phyloP scores from a whole-genome alignment of 2,113 vertebrate species.

The Xenopus tropicalis region DNA sequence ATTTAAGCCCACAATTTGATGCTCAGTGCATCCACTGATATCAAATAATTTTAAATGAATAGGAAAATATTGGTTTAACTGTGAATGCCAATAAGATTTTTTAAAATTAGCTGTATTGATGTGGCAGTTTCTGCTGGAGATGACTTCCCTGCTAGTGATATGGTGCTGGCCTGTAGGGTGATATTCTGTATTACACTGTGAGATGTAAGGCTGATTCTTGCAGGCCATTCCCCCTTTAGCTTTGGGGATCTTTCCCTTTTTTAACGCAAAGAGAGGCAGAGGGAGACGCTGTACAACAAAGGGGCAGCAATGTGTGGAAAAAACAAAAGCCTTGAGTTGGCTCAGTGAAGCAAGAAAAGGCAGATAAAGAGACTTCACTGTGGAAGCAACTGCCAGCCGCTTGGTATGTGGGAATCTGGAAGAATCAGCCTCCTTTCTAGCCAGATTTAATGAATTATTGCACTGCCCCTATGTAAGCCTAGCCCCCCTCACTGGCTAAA shows the following conservation, averaged over 20 bases:
- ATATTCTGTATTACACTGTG: neutral
- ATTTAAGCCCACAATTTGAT: too few relatives aligned
- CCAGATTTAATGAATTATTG: conserved; percentile 77
- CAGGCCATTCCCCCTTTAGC: conserved; percentile 54
- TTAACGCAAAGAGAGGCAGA: conserved; percentile 51
- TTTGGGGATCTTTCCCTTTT: conserved; percentile 51
- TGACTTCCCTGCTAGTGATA: neutral
- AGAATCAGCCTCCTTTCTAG: conserved; percentile 67
- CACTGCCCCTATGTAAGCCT: conserved; percentile 49
- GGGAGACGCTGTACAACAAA: conserved; percentile 74
- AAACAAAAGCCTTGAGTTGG: conserved; percentile 81
- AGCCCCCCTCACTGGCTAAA: conserved; percentile 24
- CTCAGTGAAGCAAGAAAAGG: conserved; percentile 89
- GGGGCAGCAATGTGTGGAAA: conserved; percentile 86
- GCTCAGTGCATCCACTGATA: too few relatives aligned
- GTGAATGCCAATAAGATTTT: too few relatives aligned
- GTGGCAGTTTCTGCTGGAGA: too few relatives aligned
- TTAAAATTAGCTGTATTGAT: too few relatives aligned
- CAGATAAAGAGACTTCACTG: conserved; percentile 88
- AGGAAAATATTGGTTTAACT: too few relatives aligned
- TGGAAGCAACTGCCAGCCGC: conserved; percentile 75
- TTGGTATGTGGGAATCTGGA: conserved; percentile 85
- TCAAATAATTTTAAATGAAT: too few relatives aligned
- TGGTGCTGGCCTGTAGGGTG: neutral
- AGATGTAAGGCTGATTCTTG: conserved; percentile 26